phyloP scores from a whole-genome alignment of 2,888 invertebrate genomes.

The Sarcophaga caerulescens region DNA sequence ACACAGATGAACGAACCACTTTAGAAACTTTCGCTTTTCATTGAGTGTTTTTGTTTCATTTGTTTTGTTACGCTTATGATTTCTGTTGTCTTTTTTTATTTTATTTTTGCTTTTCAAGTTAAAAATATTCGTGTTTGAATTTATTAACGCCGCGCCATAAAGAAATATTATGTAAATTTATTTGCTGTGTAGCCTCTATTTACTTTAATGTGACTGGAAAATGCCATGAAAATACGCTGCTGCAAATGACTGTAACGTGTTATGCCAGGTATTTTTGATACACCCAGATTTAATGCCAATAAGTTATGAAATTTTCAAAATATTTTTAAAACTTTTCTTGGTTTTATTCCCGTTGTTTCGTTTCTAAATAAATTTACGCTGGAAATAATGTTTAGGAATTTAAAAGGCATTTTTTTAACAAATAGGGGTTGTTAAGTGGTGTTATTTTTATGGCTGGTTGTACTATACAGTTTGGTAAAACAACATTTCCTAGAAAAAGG shows the following conservation, averaged over 20 bases:
- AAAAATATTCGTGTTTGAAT: background rate
- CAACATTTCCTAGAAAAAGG: too few relatives aligned
- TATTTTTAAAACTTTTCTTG: background rate
- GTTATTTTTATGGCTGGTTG: too few relatives aligned
- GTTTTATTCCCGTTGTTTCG: background rate
- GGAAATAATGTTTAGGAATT: background rate
- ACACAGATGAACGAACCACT: background rate
- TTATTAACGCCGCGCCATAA: background rate
- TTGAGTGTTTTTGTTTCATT: constrained; percentile 35
- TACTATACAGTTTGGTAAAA: too few relatives aligned
- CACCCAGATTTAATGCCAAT: too few relatives aligned
- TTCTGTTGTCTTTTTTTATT: background rate
- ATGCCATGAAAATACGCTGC: background rate
- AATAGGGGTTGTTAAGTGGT: too few relatives aligned
- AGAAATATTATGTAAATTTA: background rate
- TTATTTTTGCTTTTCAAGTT: constrained; percentile 1
- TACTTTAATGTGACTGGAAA: background rate
- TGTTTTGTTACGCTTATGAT: constrained; percentile 1
- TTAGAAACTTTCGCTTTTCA: constrained; percentile 66
- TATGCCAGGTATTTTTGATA: too few relatives aligned
- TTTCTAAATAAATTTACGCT: too few relatives aligned
- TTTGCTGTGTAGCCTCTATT: background rate
- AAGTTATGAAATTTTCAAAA: too few relatives aligned
- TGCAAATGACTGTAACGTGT: too few relatives aligned
- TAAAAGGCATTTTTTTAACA: background rate